phyloP scores from a whole-genome alignment of 2,797 vertebrate genomes.

The Otolemur crassicaudatus region DNA sequence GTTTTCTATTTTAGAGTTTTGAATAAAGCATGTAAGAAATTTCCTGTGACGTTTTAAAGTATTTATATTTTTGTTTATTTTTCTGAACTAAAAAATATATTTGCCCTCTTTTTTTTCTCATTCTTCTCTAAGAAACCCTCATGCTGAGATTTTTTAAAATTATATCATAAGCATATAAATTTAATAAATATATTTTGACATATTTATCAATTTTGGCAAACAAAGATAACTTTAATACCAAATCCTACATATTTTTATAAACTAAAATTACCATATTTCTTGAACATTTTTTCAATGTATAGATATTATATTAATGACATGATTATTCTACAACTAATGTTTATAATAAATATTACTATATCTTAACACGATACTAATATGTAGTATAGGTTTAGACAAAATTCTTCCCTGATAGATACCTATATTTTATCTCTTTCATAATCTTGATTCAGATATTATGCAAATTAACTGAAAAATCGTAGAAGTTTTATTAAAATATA shows the following conservation, averaged over 20 bases:
- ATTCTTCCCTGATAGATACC: neutral
- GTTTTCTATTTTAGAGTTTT: neutral
- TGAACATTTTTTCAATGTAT: neutral
- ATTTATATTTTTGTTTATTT: neutral
- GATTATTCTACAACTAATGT: neutral
- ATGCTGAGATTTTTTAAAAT: neutral
- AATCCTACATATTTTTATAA: neutral
- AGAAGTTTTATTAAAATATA: neutral
- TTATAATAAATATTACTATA: neutral
- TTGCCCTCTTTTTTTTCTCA: neutral
- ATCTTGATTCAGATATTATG: neutral
- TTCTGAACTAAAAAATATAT: neutral
- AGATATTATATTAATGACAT: neutral
- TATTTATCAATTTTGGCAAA: neutral
- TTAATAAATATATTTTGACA: neutral
- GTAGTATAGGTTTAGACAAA: neutral
- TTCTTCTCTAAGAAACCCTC: neutral
- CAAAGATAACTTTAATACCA: neutral
- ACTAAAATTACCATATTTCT: neutral
- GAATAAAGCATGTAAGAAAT: neutral
- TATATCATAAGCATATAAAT: neutral
- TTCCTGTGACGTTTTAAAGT: neutral
- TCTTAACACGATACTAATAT: neutral
- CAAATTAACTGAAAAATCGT: neutral
- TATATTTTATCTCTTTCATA: neutral